These are phyloP conservation scores for Typhlomys cinereus DNA, from an alignment of 2,113 vertebrate species.

Conservation along the genomic window DNA sequence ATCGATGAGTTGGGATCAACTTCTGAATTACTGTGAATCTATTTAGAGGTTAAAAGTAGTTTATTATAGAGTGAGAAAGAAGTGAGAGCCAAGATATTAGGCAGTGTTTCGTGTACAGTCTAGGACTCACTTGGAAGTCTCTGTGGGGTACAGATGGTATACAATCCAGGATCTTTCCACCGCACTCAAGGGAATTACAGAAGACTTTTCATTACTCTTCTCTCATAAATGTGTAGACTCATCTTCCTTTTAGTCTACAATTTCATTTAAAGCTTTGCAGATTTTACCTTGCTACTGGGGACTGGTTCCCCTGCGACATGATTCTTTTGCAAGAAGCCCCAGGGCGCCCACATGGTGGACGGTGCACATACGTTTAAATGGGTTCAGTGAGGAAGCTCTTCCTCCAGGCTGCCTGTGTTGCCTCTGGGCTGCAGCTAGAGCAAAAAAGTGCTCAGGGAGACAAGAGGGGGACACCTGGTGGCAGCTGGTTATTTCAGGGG, in stretches of 20 bases:
- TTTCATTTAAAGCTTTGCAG: neutral
- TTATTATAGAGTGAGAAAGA: neutral
- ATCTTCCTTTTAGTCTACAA: neutral
- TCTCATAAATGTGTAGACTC: neutral
- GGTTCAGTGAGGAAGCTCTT: neutral
- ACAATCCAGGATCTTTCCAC: neutral
- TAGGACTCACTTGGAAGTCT: neutral
- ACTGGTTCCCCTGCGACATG: neutral
- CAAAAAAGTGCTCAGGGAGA: neutral
- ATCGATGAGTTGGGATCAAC: neutral
- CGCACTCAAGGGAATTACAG: neutral
- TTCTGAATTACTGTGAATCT: neutral
- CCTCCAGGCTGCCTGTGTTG: neutral
- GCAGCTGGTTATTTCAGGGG: neutral
- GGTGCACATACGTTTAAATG: neutral
- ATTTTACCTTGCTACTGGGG: neutral
- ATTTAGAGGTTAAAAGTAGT: neutral
- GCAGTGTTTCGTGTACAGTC: neutral
- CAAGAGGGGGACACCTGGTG: slow-evolving; percentile 66
- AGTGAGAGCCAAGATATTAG: neutral
- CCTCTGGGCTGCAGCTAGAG: neutral
- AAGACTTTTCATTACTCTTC: neutral
- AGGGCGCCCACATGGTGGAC: neutral
- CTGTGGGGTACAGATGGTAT: neutral
- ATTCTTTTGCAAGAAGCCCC: neutral